phyloP scores from a whole-genome alignment of 1,140 invertebrate species.

The Pseudomyrmex concolor region DNA sequence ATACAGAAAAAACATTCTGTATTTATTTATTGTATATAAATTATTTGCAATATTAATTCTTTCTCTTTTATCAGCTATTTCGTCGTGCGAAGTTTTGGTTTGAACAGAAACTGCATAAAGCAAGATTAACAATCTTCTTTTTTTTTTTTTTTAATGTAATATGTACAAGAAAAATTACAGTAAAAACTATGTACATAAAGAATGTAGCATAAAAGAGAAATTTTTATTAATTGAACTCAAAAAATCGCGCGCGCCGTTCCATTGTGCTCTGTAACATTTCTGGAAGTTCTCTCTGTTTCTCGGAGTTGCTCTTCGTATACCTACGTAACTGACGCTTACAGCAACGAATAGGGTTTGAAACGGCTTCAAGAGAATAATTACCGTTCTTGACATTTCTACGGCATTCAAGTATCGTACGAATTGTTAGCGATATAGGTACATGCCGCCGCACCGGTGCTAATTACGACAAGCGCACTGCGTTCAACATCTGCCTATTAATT shows the following conservation, averaged over 20 bases:
- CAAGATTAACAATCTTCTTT: too few species aligned
- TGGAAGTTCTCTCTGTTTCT: conserved; percentile 12
- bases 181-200: background rate
- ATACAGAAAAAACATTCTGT: too few species aligned
- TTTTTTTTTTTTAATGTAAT: too few species aligned
- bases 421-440: conserved; percentile 52
- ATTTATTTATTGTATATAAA: too few species aligned
- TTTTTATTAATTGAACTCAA: conserved; percentile 21
- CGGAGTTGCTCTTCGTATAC: background rate
- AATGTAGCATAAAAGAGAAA: background rate
- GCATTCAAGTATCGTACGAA: conserved; percentile 44
- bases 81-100: too few species aligned
- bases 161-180: background rate
- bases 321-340: conserved; percentile 23
- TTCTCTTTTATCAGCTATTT: too few species aligned
- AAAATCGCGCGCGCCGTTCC: conserved; percentile 9
- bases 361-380: conserved; percentile 49
- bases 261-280: conserved; percentile 4
- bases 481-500: conserved; percentile 51
- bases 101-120: too few species aligned
- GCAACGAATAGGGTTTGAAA: conserved; percentile 42
- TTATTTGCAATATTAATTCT: too few species aligned
- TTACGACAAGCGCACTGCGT: conserved; percentile 30
- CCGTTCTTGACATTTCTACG: conserved; percentile 23
- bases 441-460: conserved; percentile 27